A percentile compares a stretch with the other conserved stretches of the same genome.
phyloP scores from a whole-genome alignment of 2,888 invertebrate genomes.

The Apantesis nais region DNA sequence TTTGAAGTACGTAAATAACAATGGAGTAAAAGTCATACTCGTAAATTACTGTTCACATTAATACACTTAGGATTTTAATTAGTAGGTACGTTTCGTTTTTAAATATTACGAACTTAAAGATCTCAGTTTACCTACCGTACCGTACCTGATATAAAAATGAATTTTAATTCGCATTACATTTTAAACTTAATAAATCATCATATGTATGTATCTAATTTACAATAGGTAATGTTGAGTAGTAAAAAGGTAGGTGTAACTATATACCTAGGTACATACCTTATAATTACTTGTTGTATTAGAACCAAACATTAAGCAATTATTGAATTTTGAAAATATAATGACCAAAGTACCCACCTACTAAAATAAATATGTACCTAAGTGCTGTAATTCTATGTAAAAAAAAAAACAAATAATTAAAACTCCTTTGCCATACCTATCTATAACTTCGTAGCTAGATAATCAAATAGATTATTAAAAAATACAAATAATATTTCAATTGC shows the following conservation, averaged over 20 bases:
- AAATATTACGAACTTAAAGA: no score
- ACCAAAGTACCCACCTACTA: background rate
- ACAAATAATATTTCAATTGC: slow-evolving; percentile 52
- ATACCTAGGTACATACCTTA: no score
- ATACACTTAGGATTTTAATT: background rate
- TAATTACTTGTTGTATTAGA: no score
- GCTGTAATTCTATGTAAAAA: background rate
- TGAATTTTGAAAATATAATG: no score
- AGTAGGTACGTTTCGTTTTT: background rate
- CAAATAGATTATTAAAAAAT: slow-evolving; percentile 35
- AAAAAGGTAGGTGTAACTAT: background rate
- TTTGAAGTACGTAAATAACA: slow-evolving; percentile 2
- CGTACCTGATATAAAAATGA: no score
- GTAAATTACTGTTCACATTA: background rate
- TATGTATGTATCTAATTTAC: no score
- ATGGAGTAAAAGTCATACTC: background rate
- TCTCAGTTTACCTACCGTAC: no score
- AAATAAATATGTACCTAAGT: background rate
- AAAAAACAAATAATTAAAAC: background rate
- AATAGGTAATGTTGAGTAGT: background rate
- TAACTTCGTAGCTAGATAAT: slow-evolving; percentile 27
- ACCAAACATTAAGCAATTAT: no score
- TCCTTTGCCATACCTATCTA: slow-evolving; percentile 8
- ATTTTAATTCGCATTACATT: no score
- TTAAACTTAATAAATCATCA: no score